phyloP scores from a whole-genome alignment of 1,140 invertebrate genomes.

The Chlorops oryzae region DNA sequence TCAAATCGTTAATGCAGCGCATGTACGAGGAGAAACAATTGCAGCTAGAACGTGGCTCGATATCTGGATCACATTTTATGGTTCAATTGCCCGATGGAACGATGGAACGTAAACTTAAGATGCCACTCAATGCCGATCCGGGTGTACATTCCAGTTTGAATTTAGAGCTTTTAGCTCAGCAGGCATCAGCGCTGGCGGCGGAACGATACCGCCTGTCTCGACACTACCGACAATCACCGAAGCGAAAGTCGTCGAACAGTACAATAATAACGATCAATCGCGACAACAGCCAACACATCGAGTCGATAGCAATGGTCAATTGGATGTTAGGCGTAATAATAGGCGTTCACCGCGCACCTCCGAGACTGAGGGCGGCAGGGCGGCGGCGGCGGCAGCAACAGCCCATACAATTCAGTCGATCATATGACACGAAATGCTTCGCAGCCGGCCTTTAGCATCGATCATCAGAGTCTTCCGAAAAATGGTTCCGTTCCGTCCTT shows the following conservation, averaged over 20 bases:
- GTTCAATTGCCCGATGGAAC: slow-evolving; percentile 83
- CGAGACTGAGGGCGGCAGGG: too few species aligned
- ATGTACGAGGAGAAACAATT: slow-evolving; percentile 87
- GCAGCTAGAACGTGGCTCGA: slow-evolving; percentile 81
- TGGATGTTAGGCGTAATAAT: slow-evolving; percentile 21
- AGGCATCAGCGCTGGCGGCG: slow-evolving; percentile 39
- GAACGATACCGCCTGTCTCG: slow-evolving; percentile 60
- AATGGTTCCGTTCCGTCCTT: slow-evolving; percentile 85
- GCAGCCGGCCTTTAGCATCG: slow-evolving; percentile 75
- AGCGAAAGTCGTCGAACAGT: slow-evolving; percentile 64
- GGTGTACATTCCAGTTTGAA: slow-evolving; percentile 88
- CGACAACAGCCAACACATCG: slow-evolving; percentile 35
- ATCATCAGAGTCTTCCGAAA: slow-evolving; percentile 72
- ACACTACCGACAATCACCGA: slow-evolving; percentile 83
- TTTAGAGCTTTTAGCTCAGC: slow-evolving; percentile 67
- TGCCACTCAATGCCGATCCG: slow-evolving; percentile 84
- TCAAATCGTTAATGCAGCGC: slow-evolving; percentile 73
- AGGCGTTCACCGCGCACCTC: slow-evolving; percentile 18
- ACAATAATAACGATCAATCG: slow-evolving; percentile 28
- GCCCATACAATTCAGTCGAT: slow-evolving; percentile 47
- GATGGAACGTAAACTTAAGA: slow-evolving; percentile 79
- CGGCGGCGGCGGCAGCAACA: slow-evolving; percentile 32
- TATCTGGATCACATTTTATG: slow-evolving; percentile 84
- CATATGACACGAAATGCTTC: slow-evolving; percentile 72
- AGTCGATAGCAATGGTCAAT: slow-evolving; percentile 46